Base-by-base conservation (phyloP, 35 echinoderm and acorn worm genomes). In the Nesometra sesokonis region DNA sequence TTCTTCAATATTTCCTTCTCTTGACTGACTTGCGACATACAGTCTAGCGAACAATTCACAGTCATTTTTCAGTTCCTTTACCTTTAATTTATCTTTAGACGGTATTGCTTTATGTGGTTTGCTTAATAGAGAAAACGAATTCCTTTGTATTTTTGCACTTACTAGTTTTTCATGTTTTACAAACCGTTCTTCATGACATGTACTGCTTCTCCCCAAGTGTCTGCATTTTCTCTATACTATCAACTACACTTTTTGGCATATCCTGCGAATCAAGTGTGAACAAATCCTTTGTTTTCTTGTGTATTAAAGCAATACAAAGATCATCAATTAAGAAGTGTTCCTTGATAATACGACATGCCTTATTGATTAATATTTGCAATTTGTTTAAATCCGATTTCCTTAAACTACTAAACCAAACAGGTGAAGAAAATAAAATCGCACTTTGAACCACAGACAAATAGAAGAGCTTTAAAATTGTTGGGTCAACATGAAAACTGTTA, bases 1-100 rank as follows among this genome's bases (percentile, higher is more conserved):
- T 17, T 84, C 47, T 31, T 89, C 57, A 19, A 89, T n/a, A 57
- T 89, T 57, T 5, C 87, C 87, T 17, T 84, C 43, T 31, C 88
- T 57, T 19, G 30, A 32, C 21, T 89, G 88, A 35, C 88, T 83
- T 67, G 43, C 80, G 76, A 89, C 82, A 46, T 84, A 89, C 11
- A 89, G 80, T 27, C 80, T 30, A 19, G 88, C 82, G 81, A 89
- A 89, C 31, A 89, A 19, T 84, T 15, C 32, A 32, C 27, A 29
- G 32, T 78, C 77, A 78, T 27, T 78, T 32, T 78, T 78, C 3
- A 78, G 77, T 30, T 8, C 27, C 4, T 30, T 32, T 29, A 78
- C 5, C 77, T 78, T 78, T 78, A 30, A 32, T 32, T 78, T 78
- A 29, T 32, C 77, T 78, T 78, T 78, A 3, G 27, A 30, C 8